These are phyloP conservation scores for Ethmia dodecea DNA, from an alignment of 2,888 invertebrate genomes.

Conservation along the genomic window DNA sequence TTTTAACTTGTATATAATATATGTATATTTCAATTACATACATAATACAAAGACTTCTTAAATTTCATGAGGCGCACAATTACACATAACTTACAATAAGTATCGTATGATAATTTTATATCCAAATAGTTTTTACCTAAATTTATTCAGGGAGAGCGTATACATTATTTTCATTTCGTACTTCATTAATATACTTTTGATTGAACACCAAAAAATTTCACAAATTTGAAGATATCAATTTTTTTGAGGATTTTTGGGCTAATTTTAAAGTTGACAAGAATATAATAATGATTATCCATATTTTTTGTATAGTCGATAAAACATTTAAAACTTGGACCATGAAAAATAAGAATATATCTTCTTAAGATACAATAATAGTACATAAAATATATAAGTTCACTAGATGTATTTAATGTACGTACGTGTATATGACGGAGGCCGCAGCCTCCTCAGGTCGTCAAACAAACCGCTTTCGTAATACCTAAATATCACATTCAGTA, in stretches of 20 bases:
- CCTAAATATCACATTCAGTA: slow-evolving; percentile 79
- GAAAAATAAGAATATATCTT: slow-evolving; percentile 78
- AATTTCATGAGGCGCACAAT: slow-evolving; percentile 72
- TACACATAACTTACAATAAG: slow-evolving; percentile 69
- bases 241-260: slow-evolving; percentile 68
- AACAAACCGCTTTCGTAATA: slow-evolving; percentile 72
- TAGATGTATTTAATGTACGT: slow-evolving; percentile 68
- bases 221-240: slow-evolving; percentile 68
- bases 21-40: slow-evolving; percentile 76
- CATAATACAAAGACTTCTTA: slow-evolving; percentile 74
- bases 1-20: slow-evolving; percentile 73
- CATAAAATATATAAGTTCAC: slow-evolving; percentile 77
- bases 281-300: slow-evolving; percentile 76
- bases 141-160: slow-evolving; percentile 74
- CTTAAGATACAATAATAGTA: slow-evolving; percentile 77
- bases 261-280: slow-evolving; percentile 73
- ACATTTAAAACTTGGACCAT: slow-evolving; percentile 78
- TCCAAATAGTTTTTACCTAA: slow-evolving; percentile 73
- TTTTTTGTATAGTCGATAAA: slow-evolving; percentile 77
- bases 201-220: slow-evolving; percentile 76
- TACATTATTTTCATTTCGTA: slow-evolving; percentile 70
- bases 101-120: slow-evolving; percentile 72
- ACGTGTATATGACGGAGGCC: slow-evolving; percentile 48
- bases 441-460: slow-evolving; percentile 37
- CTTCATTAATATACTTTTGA: slow-evolving; percentile 65